Percentiles rank a stretch among this genome's conserved stretches.
Evolutionary conservation across 2,888 invertebrate species (phyloP).

Genomic region (Lasioglossum leucozonium): DNA sequence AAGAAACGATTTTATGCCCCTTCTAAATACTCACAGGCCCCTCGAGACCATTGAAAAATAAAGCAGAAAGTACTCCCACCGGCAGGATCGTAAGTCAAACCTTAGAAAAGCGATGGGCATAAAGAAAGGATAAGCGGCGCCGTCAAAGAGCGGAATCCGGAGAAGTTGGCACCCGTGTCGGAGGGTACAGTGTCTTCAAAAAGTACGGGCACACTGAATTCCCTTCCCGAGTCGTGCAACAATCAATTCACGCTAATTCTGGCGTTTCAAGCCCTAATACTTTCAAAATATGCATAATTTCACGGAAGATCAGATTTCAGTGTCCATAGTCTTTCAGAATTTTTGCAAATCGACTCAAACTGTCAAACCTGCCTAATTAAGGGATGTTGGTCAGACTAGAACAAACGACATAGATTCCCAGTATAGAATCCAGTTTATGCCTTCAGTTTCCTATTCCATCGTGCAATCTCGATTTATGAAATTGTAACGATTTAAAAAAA

Average conservation of each 20-base stretch:
- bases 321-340: too few species aligned
- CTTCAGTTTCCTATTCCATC: too few species aligned
- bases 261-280: not conserved
- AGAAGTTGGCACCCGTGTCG: slow-evolving; percentile 8
- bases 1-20: not conserved
- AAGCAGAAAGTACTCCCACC: not conserved
- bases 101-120: slow-evolving; percentile 2
- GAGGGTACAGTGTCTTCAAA: slow-evolving; percentile 4
- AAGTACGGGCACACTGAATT: not conserved
- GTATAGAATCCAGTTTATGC: too few species aligned
- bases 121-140: slow-evolving; percentile 11
- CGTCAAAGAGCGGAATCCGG: slow-evolving; percentile 34
- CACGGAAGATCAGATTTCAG: too few species aligned
- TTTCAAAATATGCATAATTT: too few species aligned
- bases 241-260: not conserved
- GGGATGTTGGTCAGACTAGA: too few species aligned
- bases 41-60: not conserved
- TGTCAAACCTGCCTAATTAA: too few species aligned
- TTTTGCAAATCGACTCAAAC: too few species aligned
- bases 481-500: too few species aligned
- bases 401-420: too few species aligned
- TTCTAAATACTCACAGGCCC: not conserved
- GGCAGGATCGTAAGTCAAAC: not conserved
- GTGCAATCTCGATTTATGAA: too few species aligned
- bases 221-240: not conserved